Conservation (phyloP, 2,113 vertebrate genomes). For the Paralichthys olivaceus region DNA sequence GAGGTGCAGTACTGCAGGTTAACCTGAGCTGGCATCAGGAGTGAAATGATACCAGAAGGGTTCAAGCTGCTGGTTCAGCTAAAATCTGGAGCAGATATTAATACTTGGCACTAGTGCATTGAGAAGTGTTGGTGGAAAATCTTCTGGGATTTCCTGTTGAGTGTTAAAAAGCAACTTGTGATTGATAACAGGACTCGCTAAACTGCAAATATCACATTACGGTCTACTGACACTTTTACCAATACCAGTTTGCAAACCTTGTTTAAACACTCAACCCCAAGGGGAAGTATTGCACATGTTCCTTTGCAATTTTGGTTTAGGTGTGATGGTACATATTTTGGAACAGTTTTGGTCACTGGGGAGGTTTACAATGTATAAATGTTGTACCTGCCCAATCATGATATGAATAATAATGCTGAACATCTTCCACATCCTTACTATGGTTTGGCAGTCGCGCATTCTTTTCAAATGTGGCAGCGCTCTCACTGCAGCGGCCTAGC, state of each 20-base stretch:
- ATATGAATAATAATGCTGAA: neutral
- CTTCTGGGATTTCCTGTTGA: slow-evolving; percentile 38
- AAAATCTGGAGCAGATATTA: slow-evolving; percentile 25
- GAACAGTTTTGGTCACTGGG: neutral
- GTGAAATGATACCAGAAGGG: no score
- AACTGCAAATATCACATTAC: slow-evolving; percentile 47
- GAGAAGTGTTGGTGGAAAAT: slow-evolving; percentile 32
- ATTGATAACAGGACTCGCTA: slow-evolving; percentile 33
- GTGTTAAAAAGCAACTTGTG: slow-evolving; percentile 38
- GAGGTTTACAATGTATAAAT: no score
- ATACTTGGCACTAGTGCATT: slow-evolving; percentile 19
- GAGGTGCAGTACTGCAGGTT: no score
- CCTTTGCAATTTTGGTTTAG: neutral
- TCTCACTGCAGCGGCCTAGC: neutral
- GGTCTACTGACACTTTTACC: slow-evolving; percentile 5
- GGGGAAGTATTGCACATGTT: neutral
- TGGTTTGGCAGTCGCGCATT: neutral
- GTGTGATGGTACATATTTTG: neutral
- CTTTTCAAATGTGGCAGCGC: neutral
- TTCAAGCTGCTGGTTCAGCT: neutral
- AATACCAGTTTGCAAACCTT: neutral
- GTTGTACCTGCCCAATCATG: neutral
- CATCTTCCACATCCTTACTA: neutral
- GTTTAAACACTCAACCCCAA: neutral
- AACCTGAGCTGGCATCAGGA: no score